Evolutionary conservation across 2,797 vertebrate genomes (phyloP).

Genomic region (Pelobates cultripes): DNA sequence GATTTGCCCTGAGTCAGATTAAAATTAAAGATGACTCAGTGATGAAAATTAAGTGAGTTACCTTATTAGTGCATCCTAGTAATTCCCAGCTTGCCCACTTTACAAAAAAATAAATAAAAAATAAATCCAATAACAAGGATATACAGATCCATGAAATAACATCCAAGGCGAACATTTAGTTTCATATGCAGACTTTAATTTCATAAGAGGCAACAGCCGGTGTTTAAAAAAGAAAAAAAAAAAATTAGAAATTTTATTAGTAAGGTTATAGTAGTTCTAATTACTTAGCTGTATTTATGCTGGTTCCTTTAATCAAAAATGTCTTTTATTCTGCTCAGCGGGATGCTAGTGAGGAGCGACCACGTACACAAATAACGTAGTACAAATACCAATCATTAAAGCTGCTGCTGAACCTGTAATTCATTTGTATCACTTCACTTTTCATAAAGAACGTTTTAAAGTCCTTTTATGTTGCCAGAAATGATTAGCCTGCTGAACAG

Average conservation of each 20-base stretch:
- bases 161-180: constrained; percentile 5
- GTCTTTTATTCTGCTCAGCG: constrained; percentile 35
- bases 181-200: background rate
- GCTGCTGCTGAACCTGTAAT: constrained; percentile 40
- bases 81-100: background rate
- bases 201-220: background rate
- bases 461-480: constrained; percentile 26
- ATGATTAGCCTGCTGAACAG: constrained; percentile 28
- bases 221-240: constrained; percentile 10
- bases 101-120: background rate
- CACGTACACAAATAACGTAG: constrained; percentile 31
- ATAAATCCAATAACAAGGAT: background rate
- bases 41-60: background rate
- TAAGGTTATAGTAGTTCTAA: background rate
- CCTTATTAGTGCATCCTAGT: background rate
- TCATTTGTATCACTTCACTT: constrained; percentile 34
- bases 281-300: constrained; percentile 24
- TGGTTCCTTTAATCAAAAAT: constrained; percentile 32
- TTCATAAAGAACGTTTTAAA: constrained; percentile 29
- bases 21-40: too few species aligned
- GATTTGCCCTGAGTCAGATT: too few species aligned
- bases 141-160: background rate
- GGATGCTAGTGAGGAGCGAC: constrained; percentile 15
- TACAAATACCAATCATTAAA: constrained; percentile 38
- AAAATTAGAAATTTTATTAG: constrained; percentile 17